phyloP scores from a whole-genome alignment of 1,140 invertebrate genomes.

The Tigriopus japonicus region DNA sequence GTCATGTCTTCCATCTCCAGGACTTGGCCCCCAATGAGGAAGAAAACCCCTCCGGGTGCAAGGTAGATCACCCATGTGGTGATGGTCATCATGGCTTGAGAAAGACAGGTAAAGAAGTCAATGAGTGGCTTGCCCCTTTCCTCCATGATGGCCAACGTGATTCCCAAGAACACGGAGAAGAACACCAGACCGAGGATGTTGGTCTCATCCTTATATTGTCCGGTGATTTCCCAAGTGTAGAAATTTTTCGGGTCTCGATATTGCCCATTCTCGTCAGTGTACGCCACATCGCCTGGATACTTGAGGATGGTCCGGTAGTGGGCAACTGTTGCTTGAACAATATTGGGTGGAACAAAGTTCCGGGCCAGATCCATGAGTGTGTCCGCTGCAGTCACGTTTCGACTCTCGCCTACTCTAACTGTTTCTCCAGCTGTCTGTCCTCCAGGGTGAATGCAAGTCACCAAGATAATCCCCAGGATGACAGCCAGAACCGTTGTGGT shows the following conservation, averaged over 20 bases:
- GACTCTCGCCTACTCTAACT: conserved; percentile 26
- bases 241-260: conserved; percentile 11
- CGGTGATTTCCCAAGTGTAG: conserved; percentile 38
- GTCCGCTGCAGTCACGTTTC: conserved; percentile 56
- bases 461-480: conserved; percentile 65
- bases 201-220: conserved; percentile 40
- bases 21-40: conserved; percentile 40
- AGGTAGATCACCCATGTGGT: conserved; percentile 73
- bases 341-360: conserved; percentile 78
- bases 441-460: conserved; percentile 65
- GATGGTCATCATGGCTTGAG: conserved; percentile 67
- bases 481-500: conserved; percentile 73
- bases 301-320: conserved; percentile 32
- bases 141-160: conserved; percentile 54
- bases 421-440: conserved; percentile 26
- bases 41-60: conserved; percentile 63
- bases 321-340: conserved; percentile 38
- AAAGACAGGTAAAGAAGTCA: conserved; percentile 48
- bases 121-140: conserved; percentile 45
- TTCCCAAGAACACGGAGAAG: conserved; percentile 52
- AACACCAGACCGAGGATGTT: conserved; percentile 61
- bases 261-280: background rate
- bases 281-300: conserved; percentile 21
- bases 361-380: conserved; percentile 83
- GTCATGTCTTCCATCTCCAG: conserved; percentile 32